Evolutionary conservation across 1,140 invertebrate genomes (phyloP), one percentile per base, ranked within the genome.

Genomic region (Aphelinus atriplicis): DNA sequence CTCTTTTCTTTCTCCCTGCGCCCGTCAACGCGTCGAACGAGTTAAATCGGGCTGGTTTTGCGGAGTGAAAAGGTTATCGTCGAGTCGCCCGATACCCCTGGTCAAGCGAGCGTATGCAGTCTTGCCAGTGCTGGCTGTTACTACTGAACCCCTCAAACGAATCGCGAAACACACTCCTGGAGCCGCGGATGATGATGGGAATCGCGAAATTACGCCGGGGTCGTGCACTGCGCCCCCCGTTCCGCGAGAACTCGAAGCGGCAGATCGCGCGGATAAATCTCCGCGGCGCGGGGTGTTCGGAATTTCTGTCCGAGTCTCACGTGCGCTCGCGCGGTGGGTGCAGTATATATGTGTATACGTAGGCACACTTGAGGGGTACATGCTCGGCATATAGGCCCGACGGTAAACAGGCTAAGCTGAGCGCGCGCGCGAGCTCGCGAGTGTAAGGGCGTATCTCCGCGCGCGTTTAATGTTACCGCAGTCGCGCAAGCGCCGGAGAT

Each of bases 401-500:
- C 55, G 43, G 66, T 46, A 69, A 56, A 67, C 53, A 72, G 7
- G 50, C 56, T 64, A 26, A 65, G 51, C 62, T 43, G 2, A 10
- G 7, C n/a, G n/a, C 45, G 1, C 76, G 80, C 77, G 78, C 81
- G 83, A 85, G 85, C 51, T 53, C 26, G 26, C 26, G 26, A 26
- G 26, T 26, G 26, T 26, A 26, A 26, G 81, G 80, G 79, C 81
- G 83, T 84, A 84, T 87, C 84, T 86, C 80, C 78, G 80, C 26
- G 26, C 26, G 26, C 82, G 83, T 86, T 86, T 86, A 87, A 87
- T 85, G 85, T 82, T 83, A 82, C 84, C 85, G 81, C 84, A 86
- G 84, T 86, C 86, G 84, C 81, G 85, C 82, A 81, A 84, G 84
- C 81, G 81, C 76, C 80, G 81, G 86, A 87, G 86, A 88, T 88